Base-by-base conservation (phyloP, 2,797 vertebrate species). In the Erithacus rubecula region DNA sequence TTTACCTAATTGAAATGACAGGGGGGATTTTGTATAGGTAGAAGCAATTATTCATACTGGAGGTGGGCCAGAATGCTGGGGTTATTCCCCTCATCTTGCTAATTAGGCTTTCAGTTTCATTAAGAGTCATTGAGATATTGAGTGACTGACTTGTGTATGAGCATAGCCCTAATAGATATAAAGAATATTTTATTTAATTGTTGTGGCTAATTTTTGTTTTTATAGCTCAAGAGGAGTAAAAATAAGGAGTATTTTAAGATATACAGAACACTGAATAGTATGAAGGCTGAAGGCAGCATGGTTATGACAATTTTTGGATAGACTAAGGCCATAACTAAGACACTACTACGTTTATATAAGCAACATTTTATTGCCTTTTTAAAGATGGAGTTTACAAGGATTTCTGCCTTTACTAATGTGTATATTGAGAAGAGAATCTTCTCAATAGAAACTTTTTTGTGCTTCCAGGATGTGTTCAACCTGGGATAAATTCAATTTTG, bases 101-200 rank as follows among this genome's bases (percentile, higher is more conserved):
- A 96, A 96, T 97, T 92, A 96, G 91, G 72, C 86, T 95, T 97
- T 94, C 91, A 90, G 77, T 95, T 96, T 96, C 90, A 95, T 95
- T 96, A 97, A 59, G 67, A 60, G 80, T 88, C 93, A 88, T 64
- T 84, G 90, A 94, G 92, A 79, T 86, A 93, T 4, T 93, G 81
- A 15, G 63, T 89, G 75, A 68, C 80, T 93, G 72, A 89, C 68
- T 90, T 94, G 32, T 36, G 9, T 83, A 39, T 79, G 51, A 76
- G 41, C 60, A n/a, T 69, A 89, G 37, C 47, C 8, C 18, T 62
- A 62, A 55, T 49, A 53, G 8, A 46, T 30, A 63, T 44, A 79
- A 68, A 51, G 4, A 89, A 36, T 69, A 32, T 85, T 90, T 64
- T 56, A 23, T 77, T 89, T 70, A 30, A 68, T 59, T 43, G 32